These are phyloP conservation scores for Anolis carolinensis DNA, from an alignment of 2,113 vertebrate genomes.

Conservation along the genomic window DNA sequence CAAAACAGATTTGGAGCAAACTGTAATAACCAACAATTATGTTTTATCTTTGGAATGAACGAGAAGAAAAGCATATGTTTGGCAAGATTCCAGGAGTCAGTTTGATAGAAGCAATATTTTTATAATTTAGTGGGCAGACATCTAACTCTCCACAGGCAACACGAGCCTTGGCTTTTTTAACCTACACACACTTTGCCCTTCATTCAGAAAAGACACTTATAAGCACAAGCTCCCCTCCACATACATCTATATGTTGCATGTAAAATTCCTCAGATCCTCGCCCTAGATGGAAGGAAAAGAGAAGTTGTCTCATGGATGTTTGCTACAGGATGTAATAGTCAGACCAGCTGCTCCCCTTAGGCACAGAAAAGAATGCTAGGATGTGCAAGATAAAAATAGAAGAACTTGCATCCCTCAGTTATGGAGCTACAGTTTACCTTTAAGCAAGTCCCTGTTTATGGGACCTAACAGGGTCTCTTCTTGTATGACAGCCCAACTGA, in stretches of 20 bases:
- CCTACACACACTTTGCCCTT: background rate
- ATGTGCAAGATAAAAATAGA: constrained; percentile 2
- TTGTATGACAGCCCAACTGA: too few relatives aligned
- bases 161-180: background rate
- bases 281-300: background rate
- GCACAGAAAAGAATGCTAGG: background rate
- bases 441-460: background rate
- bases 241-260: background rate
- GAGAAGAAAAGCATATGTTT: background rate
- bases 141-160: background rate
- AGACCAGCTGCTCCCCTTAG: background rate
- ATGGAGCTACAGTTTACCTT: background rate
- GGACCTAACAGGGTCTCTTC: background rate
- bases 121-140: background rate
- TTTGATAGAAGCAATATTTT: background rate
- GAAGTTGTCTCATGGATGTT: too few relatives aligned
- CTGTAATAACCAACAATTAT: background rate
- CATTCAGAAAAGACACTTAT: background rate
- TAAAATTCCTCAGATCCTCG: too few relatives aligned
- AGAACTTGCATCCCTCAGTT: background rate
- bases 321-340: background rate
- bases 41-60: background rate
- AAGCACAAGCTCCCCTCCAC: background rate
- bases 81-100: background rate
- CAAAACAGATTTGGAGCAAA: background rate